Evolutionary conservation across 2,797 vertebrate species (phyloP).

Genomic region (Gadopsis marmoratus): DNA sequence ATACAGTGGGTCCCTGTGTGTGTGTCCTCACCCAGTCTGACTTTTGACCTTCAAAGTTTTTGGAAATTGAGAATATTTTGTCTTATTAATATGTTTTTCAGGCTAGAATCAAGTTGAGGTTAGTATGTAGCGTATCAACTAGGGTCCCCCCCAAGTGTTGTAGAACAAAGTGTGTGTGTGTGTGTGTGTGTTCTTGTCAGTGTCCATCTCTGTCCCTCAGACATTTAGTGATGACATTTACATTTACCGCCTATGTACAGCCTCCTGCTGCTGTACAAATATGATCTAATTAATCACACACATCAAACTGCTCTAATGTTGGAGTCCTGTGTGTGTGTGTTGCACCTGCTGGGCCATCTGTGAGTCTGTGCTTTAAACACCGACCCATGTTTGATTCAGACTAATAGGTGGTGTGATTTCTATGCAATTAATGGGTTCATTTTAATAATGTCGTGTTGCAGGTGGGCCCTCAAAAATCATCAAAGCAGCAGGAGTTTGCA

Average conservation of each 20-base stretch:
- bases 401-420: neutral
- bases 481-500: neutral
- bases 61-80: neutral
- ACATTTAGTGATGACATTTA: slow-evolving; percentile 51
- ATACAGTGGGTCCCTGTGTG: neutral
- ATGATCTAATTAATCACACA: slow-evolving; percentile 58
- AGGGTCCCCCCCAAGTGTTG: neutral
- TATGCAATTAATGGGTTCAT: neutral
- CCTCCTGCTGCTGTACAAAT: slow-evolving; percentile 42
- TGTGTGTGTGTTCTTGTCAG: slow-evolving; percentile 17
- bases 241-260: slow-evolving; percentile 65
- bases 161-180: slow-evolving; percentile 4
- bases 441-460: neutral
- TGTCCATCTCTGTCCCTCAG: slow-evolving; percentile 15
- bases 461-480: neutral
- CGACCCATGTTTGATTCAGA: slow-evolving; percentile 3
- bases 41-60: neutral
- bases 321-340: slow-evolving; percentile 11
- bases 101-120: no score
- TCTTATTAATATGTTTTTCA: neutral
- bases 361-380: slow-evolving; percentile 15
- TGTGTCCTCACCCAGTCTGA: neutral
- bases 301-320: slow-evolving; percentile 37
- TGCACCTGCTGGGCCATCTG: slow-evolving; percentile 51
- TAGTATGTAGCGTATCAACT: neutral